Percentiles rank a stretch among this genome's conserved stretches.
phyloP scores from a whole-genome alignment of 2,797 vertebrate genomes.

The Cyclura pinguis region DNA sequence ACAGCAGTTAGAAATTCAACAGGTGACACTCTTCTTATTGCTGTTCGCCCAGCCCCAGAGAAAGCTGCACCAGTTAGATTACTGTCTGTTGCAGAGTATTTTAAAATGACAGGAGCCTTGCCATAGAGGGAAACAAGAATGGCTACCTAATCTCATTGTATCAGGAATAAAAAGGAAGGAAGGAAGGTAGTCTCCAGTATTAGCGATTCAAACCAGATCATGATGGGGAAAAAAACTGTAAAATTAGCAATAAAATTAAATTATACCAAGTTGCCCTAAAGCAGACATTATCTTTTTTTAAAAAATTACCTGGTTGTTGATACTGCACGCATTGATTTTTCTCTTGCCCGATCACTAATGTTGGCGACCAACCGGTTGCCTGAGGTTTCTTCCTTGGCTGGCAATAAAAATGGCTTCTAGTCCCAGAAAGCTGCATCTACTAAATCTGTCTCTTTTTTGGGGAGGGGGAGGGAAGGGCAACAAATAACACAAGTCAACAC shows the following conservation, averaged over 20 bases:
- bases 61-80: not conserved
- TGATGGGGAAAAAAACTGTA: not conserved
- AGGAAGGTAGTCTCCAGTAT: not conserved
- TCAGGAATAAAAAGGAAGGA: not conserved
- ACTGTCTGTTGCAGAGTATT: not conserved
- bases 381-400: slow-evolving; percentile 58
- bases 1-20: not conserved
- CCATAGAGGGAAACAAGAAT: too few relatives aligned
- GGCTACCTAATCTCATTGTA: not conserved
- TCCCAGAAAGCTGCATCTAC: slow-evolving; percentile 46
- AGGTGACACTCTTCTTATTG: not conserved
- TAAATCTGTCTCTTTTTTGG: slow-evolving; percentile 55
- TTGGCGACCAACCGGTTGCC: slow-evolving; percentile 57
- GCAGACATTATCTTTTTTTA: not conserved
- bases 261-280: slow-evolving; percentile 59
- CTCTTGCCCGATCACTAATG: slow-evolving; percentile 56
- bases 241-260: not conserved
- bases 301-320: slow-evolving; percentile 70
- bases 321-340: slow-evolving; percentile 65
- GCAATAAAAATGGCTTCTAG: slow-evolving; percentile 47
- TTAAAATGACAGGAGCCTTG: not conserved
- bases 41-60: not conserved
- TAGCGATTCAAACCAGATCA: not conserved
- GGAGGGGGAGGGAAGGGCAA: not conserved
- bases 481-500: slow-evolving; percentile 33